Evolutionary conservation across 2,888 invertebrate genomes (phyloP).

Genomic region (Linyphia triangularis): DNA sequence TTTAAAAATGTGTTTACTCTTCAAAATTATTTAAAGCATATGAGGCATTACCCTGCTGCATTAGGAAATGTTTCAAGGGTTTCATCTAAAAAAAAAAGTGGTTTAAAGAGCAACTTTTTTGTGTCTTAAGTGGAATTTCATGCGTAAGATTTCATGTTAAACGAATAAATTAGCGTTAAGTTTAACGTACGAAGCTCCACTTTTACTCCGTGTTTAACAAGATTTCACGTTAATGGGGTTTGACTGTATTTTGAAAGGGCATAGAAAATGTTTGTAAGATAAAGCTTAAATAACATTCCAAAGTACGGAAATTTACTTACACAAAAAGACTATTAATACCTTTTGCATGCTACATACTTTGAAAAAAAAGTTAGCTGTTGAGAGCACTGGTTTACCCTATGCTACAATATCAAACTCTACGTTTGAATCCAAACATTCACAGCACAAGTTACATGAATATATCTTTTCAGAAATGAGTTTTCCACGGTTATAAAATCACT

Average conservation of each 20-base stretch:
- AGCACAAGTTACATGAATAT: constrained; percentile 52
- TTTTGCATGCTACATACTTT: neutral
- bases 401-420: constrained; percentile 19
- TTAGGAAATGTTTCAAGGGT: too few species aligned
- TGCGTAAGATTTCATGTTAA: too few species aligned
- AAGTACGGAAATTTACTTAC: neutral
- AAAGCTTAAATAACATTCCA: neutral
- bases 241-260: neutral
- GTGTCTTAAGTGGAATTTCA: too few species aligned
- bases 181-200: too few species aligned
- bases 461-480: constrained; percentile 52
- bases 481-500: constrained; percentile 62
- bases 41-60: too few species aligned
- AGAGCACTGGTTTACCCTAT: constrained; percentile 1
- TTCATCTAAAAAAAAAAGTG: too few species aligned
- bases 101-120: too few species aligned
- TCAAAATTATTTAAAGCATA: too few species aligned
- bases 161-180: too few species aligned
- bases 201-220: too few species aligned
- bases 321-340: neutral
- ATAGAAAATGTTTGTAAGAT: neutral
- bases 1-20: too few species aligned
- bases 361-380: neutral
- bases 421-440: constrained; percentile 33
- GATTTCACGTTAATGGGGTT: too few species aligned